These are phyloP conservation scores for Melieria picta DNA, from an alignment of 2,888 invertebrate genomes.

Conservation along the genomic window DNA sequence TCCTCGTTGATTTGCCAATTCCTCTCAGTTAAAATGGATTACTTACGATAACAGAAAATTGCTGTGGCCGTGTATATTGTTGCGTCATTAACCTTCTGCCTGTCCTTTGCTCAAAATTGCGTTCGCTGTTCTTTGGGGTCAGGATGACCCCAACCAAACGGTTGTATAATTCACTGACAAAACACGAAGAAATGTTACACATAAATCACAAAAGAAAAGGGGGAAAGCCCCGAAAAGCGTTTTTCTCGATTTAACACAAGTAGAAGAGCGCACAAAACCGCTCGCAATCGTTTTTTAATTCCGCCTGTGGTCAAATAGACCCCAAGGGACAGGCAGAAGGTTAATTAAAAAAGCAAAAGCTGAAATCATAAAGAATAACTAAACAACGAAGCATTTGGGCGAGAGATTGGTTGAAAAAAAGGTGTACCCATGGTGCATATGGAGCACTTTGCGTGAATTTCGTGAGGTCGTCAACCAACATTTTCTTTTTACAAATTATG, in stretches of 20 bases:
- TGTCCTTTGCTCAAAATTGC: too few species aligned
- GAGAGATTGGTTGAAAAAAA: not conserved
- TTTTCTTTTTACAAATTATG: not conserved
- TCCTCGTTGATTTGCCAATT: not conserved
- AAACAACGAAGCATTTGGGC: not conserved
- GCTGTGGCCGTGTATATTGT: too few species aligned
- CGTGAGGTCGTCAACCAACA: not conserved
- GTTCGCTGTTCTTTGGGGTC: not conserved
- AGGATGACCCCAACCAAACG: too few species aligned
- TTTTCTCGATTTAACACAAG: too few species aligned
- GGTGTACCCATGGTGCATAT: not conserved
- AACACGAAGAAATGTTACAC: too few species aligned
- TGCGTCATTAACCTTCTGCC: too few species aligned
- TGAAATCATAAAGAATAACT: not conserved
- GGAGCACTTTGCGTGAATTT: slow-evolving; percentile 1
- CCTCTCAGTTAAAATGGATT: not conserved
- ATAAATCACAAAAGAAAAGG: too few species aligned
- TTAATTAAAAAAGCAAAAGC: not conserved
- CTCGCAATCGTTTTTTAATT: too few species aligned
- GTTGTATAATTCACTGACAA: too few species aligned
- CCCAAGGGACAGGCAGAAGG: not conserved
- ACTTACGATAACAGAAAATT: not conserved
- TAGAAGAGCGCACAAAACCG: too few species aligned
- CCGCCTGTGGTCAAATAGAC: too few species aligned
- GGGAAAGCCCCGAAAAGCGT: too few species aligned